Conservation (phyloP, 2,888 invertebrate genomes). For the Glaucopsyche alexis region DNA sequence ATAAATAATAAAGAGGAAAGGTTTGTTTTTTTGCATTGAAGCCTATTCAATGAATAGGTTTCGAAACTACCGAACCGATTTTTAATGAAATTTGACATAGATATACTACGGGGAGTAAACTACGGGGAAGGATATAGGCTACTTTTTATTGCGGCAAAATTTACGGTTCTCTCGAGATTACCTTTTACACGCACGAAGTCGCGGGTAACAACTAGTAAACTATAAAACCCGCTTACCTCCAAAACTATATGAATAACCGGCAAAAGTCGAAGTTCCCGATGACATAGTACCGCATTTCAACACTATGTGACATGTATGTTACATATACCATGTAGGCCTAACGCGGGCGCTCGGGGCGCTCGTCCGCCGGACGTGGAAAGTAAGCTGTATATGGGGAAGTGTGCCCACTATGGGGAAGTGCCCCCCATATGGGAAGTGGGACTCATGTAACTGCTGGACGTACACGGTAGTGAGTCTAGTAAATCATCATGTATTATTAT, state of each 20-base stretch:
- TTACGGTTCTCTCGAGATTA: too few relatives aligned
- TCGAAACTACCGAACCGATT: too few relatives aligned
- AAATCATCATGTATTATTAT: not conserved
- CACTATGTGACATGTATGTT: conserved; percentile 5
- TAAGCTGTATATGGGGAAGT: conserved; percentile 6
- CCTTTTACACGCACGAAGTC: too few relatives aligned
- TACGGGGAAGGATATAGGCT: too few relatives aligned
- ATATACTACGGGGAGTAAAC: too few relatives aligned
- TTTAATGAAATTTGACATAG: too few relatives aligned
- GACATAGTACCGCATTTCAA: conserved; percentile 32
- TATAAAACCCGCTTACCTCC: too few relatives aligned
- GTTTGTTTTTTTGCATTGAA: too few relatives aligned
- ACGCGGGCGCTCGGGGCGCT: conserved; percentile 28
- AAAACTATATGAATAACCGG: not conserved
- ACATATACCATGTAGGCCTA: conserved; percentile 21
- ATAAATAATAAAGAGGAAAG: too few relatives aligned
- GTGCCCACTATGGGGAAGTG: not conserved
- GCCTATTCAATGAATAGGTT: too few relatives aligned
- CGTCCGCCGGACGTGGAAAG: conserved; percentile 35
- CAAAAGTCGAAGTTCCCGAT: not conserved
- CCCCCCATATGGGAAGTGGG: conserved; percentile 4
- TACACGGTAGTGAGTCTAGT: not conserved
- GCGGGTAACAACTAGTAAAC: too few relatives aligned
- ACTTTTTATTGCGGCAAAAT: too few relatives aligned
- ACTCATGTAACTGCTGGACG: not conserved